Base-by-base conservation (phyloP, 2,113 vertebrate species). In the Chamaea fasciata region DNA sequence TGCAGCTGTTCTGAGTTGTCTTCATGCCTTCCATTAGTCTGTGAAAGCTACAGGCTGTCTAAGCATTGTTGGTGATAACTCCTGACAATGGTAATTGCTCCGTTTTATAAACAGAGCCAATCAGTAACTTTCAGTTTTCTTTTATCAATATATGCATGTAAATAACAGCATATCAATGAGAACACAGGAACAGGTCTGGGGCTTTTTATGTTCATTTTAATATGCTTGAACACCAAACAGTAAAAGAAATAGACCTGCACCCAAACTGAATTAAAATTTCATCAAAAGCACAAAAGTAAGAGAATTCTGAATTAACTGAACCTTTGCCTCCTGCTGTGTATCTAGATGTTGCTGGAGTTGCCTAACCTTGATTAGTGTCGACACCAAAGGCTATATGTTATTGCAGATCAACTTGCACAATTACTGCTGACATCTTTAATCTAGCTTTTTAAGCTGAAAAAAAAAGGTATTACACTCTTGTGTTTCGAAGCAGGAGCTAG, bases 351-450 rank as follows among this genome's bases (percentile, higher is more conserved):
- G 92, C 92, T 90, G 65, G 87, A 94, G 91, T 84, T 91, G 71
- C 76, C 89, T 90, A 94, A 91, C 94, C 81, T 92, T 97, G 96
- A 96, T 97, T 95, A 92, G 65, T 85, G 92, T 76, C 1, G 79
- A 95, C 96, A 96, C 96, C 95, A 97, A 97, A 95, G 95, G 79
- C 96, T 83, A 22, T 87, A 80, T 83, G 89, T 95, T 94, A 92
- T 91, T 73, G 90, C 77, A 91, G 95, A 96, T 96, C 94, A 93
- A 94, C 95, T 92, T 3, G 9, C 75, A 76, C 96, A 91, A 90
- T 96, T 97, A 94, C 87, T 93, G 78, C 93, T 97, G 95, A 94
- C 95, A 95, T 92, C 95, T 92, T 86, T 89, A 97, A 94, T 97
- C 76, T 81, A 55, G 63, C 50, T 78, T 94, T 93, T 90, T 89